phyloP scores from a whole-genome alignment of 1,140 invertebrate genomes.

The Ditylenchus dipsaci region DNA sequence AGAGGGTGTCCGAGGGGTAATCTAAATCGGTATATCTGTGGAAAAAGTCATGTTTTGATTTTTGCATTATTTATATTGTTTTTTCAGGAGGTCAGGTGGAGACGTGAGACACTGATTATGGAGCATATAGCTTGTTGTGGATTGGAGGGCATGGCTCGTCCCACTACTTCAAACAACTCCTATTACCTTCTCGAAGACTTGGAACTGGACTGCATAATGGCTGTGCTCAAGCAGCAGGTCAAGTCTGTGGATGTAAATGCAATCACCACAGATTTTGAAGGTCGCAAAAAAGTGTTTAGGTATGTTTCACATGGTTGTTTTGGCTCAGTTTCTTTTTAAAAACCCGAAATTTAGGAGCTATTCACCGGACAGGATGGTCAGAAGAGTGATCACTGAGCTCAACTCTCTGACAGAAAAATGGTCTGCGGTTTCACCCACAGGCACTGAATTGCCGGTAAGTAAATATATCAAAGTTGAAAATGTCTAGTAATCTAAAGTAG shows the following conservation, averaged over 20 bases:
- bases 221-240: constrained; percentile 38
- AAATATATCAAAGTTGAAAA: too few relatives aligned
- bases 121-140: constrained; percentile 26
- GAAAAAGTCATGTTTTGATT: too few relatives aligned
- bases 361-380: constrained; percentile 66
- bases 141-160: constrained; percentile 2
- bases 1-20: too few relatives aligned
- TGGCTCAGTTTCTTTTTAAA: background rate
- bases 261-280: constrained; percentile 29
- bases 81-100: constrained; percentile 34
- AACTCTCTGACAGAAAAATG: constrained; percentile 19
- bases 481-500: too few relatives aligned
- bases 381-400: constrained; percentile 64
- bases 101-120: constrained; percentile 15
- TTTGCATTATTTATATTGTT: constrained; percentile 5
- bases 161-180: background rate
- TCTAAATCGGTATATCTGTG: too few relatives aligned
- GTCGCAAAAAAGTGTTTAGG: constrained; percentile 13
- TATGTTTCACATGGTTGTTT: constrained; percentile 7
- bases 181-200: constrained; percentile 35
- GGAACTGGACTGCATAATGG: constrained; percentile 10
- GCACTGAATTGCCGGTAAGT: background rate
- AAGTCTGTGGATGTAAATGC: constrained; percentile 30
- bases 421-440: background rate
- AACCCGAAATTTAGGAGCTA: background rate